Percentiles rank a stretch among this genome's conserved stretches.
These are phyloP conservation scores for Lithobates sylvaticus DNA, from an alignment of 2,797 vertebrate genomes.

Conservation along the genomic window DNA sequence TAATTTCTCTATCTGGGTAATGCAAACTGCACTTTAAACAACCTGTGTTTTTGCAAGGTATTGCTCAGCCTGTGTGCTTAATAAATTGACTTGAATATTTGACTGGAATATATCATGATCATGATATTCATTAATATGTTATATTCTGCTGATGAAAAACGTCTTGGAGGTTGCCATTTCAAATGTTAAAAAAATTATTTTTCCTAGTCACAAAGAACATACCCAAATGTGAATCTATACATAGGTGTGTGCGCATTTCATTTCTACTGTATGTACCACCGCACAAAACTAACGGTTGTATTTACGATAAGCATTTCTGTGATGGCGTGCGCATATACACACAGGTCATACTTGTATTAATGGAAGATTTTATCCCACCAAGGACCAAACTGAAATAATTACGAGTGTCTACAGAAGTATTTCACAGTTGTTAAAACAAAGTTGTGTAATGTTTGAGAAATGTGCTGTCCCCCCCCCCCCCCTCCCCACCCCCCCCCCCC, in stretches of 20 bases:
- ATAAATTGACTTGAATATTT: not conserved
- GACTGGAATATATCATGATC: not conserved
- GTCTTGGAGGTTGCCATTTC: too few relatives aligned
- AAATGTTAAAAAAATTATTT: too few relatives aligned
- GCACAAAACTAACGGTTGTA: constrained; percentile 23
- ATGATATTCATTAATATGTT: too few relatives aligned
- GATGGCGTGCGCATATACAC: constrained; percentile 45
- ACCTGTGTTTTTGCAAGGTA: constrained; percentile 9
- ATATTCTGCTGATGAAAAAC: too few relatives aligned
- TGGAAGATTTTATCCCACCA: constrained; percentile 36
- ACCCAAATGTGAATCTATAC: constrained; percentile 1
- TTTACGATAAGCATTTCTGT: constrained; percentile 1
- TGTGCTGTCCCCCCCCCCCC: constrained; percentile 19
- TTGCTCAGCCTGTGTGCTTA: not conserved
- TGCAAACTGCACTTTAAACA: not conserved
- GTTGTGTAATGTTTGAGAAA: constrained; percentile 33
- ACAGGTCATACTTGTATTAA: constrained; percentile 41
- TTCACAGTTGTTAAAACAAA: constrained; percentile 15
- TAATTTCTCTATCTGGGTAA: too few relatives aligned
- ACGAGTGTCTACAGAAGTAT: constrained; percentile 8
- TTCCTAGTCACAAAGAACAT: not conserved
- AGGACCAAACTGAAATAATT: constrained; percentile 40
- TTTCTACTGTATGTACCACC: constrained; percentile 6
- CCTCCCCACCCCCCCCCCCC: not conserved
- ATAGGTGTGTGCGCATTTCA: constrained; percentile 42